Percentiles rank a stretch among this genome's conserved stretches.
These are phyloP conservation scores for Polyommatus iphigenia DNA, from an alignment of 2,888 invertebrate genomes.

Conservation along the genomic window DNA sequence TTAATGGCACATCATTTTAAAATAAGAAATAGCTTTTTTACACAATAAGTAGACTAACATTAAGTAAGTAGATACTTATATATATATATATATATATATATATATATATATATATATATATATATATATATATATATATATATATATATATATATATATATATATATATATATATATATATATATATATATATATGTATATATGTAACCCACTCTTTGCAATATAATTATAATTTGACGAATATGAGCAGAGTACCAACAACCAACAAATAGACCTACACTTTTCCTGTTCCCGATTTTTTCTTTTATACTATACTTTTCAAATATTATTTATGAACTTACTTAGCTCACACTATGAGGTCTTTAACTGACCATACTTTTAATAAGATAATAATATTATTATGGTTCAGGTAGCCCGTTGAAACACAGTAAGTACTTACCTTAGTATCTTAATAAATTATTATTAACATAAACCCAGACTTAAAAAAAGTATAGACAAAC, in stretches of 20 bases:
- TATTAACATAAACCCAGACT: too few species aligned
- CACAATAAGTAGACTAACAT: not conserved
- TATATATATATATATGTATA: not conserved
- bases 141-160: not conserved
- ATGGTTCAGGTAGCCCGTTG: too few species aligned
- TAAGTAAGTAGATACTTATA: not conserved
- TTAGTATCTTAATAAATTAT: too few species aligned
- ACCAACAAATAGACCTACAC: not conserved
- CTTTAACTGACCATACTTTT: too few species aligned
- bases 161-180: not conserved
- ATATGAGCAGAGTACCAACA: not conserved
- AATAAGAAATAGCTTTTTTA: not conserved
- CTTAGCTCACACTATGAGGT: too few species aligned
- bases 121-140: not conserved
- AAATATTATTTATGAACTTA: too few species aligned
- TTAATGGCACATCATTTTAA: slow-evolving; percentile 24
- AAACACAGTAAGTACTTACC: too few species aligned
- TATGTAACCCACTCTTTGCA: not conserved
- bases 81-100: not conserved
- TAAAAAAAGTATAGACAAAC: too few species aligned
- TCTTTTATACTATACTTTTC: too few species aligned
- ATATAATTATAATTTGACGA: not conserved
- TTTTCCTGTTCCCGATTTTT: not conserved
- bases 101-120: not conserved
- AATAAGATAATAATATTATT: too few species aligned